Evolutionary conservation across 2,113 vertebrate genomes (phyloP).

Genomic region (human (Homo sapiens)): GRCh38 chr3:9610501-9611000

Average conservation of each 20-base stretch:
- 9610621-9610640: neutral
- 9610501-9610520: neutral
- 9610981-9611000: neutral
- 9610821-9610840: neutral
- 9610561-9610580: neutral
- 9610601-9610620: neutral
- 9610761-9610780: neutral
- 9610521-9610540: neutral
- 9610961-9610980: neutral
- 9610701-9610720: neutral
- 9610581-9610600: neutral
- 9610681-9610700: neutral
- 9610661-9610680: neutral
- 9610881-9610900: neutral
- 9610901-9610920: neutral
- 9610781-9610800: neutral
- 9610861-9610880: neutral
- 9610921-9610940: neutral
- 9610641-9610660: neutral
- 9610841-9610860: neutral
- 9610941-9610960: neutral
- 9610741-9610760: neutral
- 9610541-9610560: neutral
- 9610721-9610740: neutral
- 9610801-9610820: neutral